phyloP scores from a whole-genome alignment of 2,888 invertebrate species.

The Argyresthia goedartella region DNA sequence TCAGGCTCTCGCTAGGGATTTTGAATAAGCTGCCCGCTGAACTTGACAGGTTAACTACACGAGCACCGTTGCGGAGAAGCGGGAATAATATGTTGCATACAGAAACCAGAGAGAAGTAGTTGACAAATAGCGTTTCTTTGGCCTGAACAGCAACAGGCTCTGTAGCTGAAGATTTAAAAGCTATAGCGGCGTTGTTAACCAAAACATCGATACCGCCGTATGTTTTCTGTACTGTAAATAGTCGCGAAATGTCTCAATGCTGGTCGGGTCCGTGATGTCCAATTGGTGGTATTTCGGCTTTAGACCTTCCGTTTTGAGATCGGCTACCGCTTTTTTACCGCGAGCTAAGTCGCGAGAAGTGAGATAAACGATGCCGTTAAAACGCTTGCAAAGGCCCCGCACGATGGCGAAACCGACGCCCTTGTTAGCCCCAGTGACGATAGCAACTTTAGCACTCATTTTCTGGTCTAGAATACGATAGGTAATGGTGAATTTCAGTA shows the following conservation, averaged over 20 bases:
- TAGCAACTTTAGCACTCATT: conserved; percentile 32
- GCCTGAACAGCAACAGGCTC: conserved; percentile 31
- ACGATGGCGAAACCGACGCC: conserved; percentile 79
- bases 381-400: conserved; percentile 74
- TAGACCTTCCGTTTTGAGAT: conserved; percentile 59
- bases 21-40: conserved; percentile 74
- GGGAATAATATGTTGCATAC: conserved; percentile 76
- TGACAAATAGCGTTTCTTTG: conserved; percentile 40
- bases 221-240: conserved; percentile 66
- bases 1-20: conserved; percentile 69
- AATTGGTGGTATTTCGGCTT: conserved; percentile 75
- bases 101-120: conserved; percentile 42
- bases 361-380: conserved; percentile 76
- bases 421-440: conserved; percentile 81
- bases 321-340: conserved; percentile 70
- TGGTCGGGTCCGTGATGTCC: conserved; percentile 73
- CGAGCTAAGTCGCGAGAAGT: conserved; percentile 73
- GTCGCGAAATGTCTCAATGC: conserved; percentile 66
- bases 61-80: conserved; percentile 73
- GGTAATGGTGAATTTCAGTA: too few relatives aligned
- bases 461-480: too few relatives aligned
- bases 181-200: conserved; percentile 80
- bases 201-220: conserved; percentile 77
- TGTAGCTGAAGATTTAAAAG: conserved; percentile 46
- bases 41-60: conserved; percentile 82